Evolutionary conservation across 2,797 vertebrate genomes (phyloP), one percentile per base, ranked within the genome.

Genomic region (Enteromius unitaeniatus): DNA sequence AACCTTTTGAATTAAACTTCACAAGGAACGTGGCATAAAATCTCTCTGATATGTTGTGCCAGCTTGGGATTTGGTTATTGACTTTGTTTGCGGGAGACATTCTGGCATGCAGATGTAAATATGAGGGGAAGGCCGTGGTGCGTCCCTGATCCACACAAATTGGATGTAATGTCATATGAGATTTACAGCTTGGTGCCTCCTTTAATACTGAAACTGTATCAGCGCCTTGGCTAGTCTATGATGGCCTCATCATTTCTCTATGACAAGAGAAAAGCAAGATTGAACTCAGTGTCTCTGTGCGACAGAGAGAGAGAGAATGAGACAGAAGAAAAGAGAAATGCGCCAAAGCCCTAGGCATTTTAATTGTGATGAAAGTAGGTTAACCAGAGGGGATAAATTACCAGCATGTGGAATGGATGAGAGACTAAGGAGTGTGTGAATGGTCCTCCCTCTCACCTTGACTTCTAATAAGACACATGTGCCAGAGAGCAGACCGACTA

Each of bases 311-410:
- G 31, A 67, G 31, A 26, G 47, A 58, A 51, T 1, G 10, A 82
- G 28, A 75, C 8, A 45, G 73, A 74, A 79, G 55, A 65, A 70
- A 81, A 76, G 69, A 74, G 45, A 31, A 81, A 67, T 68, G 49
- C 51, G 21, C 34, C 15, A 6, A 81, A 81, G 84, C 84, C 82
- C 55, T 83, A 28, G 70, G 85, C 84, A 81, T 84, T 84, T 86
- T 86, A 88, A 88, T 83, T 85, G 86, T 78, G 34, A 81, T 88
- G 81, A 89, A 89, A 89, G 88, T 89, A 89, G 84, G 90, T 90
- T 90, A 88, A 89, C 83, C 87, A 87, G 88, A 80, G 81, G 82
- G 84, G 84, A 88, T 85, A 85, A 81, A 88, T 87, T 83, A 81
- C 78, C 73, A 85, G 70, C 69, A 87, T 86, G 87, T 84, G 86